Evolutionary conservation across 92 coral and sea anemone species (phyloP), one percentile per base, ranked within the genome.

Genomic region (Pocillopora meandrina): DNA sequence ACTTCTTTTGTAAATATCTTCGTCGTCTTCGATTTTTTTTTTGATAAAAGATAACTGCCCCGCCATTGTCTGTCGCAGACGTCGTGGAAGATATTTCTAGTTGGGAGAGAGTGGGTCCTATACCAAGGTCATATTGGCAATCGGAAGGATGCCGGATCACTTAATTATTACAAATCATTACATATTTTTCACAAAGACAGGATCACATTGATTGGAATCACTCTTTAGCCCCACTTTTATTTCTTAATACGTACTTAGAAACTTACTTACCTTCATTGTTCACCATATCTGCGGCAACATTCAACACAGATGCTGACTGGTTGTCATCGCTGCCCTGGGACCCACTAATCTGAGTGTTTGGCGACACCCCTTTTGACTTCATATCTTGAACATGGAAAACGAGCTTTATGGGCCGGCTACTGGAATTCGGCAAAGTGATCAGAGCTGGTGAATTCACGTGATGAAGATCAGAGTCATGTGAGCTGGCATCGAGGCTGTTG

Each of bases 381-480:
- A 65, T 52, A 63, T 61, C 80, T 23, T 62, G 23, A 26, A 63
- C 64, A 35, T 83, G 80, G 63, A 83, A 73, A 20, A 83, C 80
- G 33, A 83, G 80, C 80, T 83, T 83, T 11, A 83, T 83, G 16
- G 86, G 86, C 62, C 80, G 79, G 56, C 63, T 83, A 55, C 57
- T 73, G 5, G 86, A 15, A 74, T 69, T 74, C 19, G 86, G 86
- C 80, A 83, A 26, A 15, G 73, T 73, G n/a, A 83, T 83, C 13
- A 83, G 26, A 16, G 86, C 86, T 62, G 86, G 86, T 12, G 86
- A 83, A 1, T 55, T 20, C 23, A 83, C 65, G 13, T 73, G 86
- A 33, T 83, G 86, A 10, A 74, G 72, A 55, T 65, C 59, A 26
- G 80, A 23, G 0, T 42, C 21, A 26, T 79, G 26, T 16, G 21